phyloP scores from a whole-genome alignment of 1,140 invertebrate genomes.

The Thaumetopoea pityocampa region DNA sequence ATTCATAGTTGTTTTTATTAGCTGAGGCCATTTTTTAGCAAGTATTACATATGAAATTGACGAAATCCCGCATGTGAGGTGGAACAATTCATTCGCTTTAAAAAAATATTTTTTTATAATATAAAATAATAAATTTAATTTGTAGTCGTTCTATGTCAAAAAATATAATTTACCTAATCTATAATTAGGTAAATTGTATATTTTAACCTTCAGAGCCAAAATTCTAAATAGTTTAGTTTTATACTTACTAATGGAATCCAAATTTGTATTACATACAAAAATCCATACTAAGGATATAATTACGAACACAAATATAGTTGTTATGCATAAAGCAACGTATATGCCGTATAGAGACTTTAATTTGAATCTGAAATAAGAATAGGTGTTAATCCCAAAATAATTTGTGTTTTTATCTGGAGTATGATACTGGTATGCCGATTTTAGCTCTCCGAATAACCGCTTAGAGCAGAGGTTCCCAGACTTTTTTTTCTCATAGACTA shows the following conservation, averaged over 20 bases:
- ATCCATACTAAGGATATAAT: slow-evolving; percentile 6
- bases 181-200: too few relatives aligned
- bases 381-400: not conserved
- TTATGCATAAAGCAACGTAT: slow-evolving; percentile 5
- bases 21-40: slow-evolving; percentile 11
- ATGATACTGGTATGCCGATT: too few relatives aligned
- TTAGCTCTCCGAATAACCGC: too few relatives aligned
- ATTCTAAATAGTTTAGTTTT: too few relatives aligned
- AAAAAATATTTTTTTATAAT: slow-evolving; percentile 1
- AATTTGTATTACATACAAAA: slow-evolving; percentile 3
- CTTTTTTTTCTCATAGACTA: too few relatives aligned
- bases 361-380: slow-evolving; percentile 11
- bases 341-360: slow-evolving; percentile 12
- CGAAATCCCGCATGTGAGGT: slow-evolving; percentile 4
- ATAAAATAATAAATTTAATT: not conserved
- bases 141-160: too few relatives aligned
- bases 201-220: too few relatives aligned
- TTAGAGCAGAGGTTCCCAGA: too few relatives aligned
- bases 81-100: slow-evolving; percentile 19
- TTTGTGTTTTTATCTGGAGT: too few relatives aligned
- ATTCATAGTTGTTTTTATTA: slow-evolving; percentile 15
- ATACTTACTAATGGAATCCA: slow-evolving; percentile 14
- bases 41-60: slow-evolving; percentile 8
- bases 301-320: not conserved
- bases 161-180: too few relatives aligned